Evolutionary conservation across 2,113 vertebrate genomes (phyloP).

Genomic region (Vulpes ferrilata): DNA sequence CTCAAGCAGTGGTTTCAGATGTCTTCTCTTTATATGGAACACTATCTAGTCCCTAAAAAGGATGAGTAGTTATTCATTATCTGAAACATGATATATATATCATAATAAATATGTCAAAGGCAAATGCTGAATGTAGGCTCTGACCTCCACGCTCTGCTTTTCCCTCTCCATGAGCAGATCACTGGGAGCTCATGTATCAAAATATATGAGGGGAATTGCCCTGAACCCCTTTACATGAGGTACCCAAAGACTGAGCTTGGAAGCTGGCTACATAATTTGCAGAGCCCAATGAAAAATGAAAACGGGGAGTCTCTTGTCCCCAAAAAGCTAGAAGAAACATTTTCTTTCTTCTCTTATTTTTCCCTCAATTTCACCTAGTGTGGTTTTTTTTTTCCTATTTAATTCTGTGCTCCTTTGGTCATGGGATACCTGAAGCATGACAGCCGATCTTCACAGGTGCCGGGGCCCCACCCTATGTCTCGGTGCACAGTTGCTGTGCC

Average conservation of each 20-base stretch:
- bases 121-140: background rate
- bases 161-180: fast-evolving
- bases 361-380: background rate
- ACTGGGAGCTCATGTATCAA: background rate
- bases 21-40: background rate
- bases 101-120: background rate
- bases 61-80: background rate
- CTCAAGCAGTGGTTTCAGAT: background rate
- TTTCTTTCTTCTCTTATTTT: background rate
- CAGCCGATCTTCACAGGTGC: background rate
- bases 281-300: background rate
- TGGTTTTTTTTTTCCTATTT: background rate
- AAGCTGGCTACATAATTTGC: background rate
- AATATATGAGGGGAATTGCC: too few species aligned
- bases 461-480: fast-evolving
- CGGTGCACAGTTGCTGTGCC: background rate
- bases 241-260: background rate
- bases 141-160: background rate
- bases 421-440: background rate
- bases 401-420: background rate
- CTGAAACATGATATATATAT: background rate
- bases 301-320: background rate
- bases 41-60: background rate
- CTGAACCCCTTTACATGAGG: background rate
- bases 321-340: background rate